Conservation (phyloP, 2,113 vertebrate species). For the Trematomus loennbergii region DNA sequence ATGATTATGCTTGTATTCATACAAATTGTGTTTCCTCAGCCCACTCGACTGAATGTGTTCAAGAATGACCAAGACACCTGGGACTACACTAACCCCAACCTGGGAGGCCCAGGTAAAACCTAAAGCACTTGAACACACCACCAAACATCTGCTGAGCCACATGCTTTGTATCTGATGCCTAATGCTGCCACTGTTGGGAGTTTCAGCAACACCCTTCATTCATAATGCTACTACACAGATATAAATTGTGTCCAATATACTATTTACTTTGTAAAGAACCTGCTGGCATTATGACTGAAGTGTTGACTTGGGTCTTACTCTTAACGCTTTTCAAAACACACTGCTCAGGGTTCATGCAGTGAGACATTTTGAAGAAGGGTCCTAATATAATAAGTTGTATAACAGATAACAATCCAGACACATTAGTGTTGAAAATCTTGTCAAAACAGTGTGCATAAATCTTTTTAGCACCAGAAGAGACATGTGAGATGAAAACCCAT, state of each 20-base stretch:
- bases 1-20: constrained; percentile 7
- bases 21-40: constrained; percentile 78
- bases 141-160: background rate
- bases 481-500: background rate
- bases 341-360: background rate
- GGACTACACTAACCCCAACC: constrained; percentile 97
- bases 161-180: background rate
- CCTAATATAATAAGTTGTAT: background rate
- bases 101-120: constrained; percentile 93
- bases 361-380: background rate
- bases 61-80: constrained; percentile 99
- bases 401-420: too few species aligned
- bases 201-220: constrained; percentile 43
- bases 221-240: constrained; percentile 32
- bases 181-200: constrained; percentile 59
- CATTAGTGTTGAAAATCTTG: background rate
- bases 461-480: background rate
- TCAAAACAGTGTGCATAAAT: background rate
- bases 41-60: constrained; percentile 96
- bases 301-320: constrained; percentile 5
- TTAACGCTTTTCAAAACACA: background rate
- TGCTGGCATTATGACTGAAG: constrained; percentile 49
- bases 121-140: background rate
- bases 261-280: background rate
- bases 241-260: background rate